Evolutionary conservation across 1,140 invertebrate species (phyloP).

Genomic region (Amphibalanus amphitrite): DNA sequence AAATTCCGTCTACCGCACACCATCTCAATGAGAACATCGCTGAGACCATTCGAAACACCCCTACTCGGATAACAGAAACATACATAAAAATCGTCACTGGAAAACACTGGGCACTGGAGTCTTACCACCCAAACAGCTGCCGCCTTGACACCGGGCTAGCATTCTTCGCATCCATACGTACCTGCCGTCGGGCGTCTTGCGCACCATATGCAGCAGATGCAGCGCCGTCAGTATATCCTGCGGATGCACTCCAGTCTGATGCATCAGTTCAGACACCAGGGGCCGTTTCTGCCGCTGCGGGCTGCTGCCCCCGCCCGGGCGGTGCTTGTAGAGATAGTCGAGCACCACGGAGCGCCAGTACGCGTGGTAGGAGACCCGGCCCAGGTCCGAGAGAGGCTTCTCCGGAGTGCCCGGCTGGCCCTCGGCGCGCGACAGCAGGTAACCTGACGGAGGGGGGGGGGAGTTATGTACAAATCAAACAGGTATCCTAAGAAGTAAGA

Average conservation of each 20-base stretch:
- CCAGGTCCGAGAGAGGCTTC: conserved; percentile 90
- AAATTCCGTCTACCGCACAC: too few relatives aligned
- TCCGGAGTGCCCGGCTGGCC: conserved; percentile 90
- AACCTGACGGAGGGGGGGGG: conserved; percentile 42
- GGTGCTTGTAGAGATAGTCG: conserved; percentile 29
- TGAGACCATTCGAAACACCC: too few relatives aligned
- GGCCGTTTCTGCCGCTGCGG: background rate
- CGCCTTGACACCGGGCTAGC: background rate
- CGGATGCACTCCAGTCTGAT: conserved; percentile 75
- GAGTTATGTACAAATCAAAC: too few relatives aligned
- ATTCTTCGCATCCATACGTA: background rate
- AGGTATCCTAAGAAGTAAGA: too few relatives aligned
- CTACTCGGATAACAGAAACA: too few relatives aligned
- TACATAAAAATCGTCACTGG: too few relatives aligned
- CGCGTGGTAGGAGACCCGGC: conserved; percentile 82
- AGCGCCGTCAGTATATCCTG: conserved; percentile 79
- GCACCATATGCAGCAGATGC: conserved; percentile 4
- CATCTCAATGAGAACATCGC: too few relatives aligned
- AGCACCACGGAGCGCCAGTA: conserved; percentile 87
- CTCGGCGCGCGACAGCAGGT: conserved; percentile 82
- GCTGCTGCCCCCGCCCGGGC: background rate
- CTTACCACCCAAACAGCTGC: background rate
- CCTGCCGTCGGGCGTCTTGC: background rate
- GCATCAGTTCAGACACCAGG: conserved; percentile 45
- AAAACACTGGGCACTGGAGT: too few relatives aligned